A percentile compares a stretch with the other conserved stretches of the same genome.
These are phyloP conservation scores for Brevimyrus niger DNA, from an alignment of 2,113 vertebrate species.

Conservation along the genomic window DNA sequence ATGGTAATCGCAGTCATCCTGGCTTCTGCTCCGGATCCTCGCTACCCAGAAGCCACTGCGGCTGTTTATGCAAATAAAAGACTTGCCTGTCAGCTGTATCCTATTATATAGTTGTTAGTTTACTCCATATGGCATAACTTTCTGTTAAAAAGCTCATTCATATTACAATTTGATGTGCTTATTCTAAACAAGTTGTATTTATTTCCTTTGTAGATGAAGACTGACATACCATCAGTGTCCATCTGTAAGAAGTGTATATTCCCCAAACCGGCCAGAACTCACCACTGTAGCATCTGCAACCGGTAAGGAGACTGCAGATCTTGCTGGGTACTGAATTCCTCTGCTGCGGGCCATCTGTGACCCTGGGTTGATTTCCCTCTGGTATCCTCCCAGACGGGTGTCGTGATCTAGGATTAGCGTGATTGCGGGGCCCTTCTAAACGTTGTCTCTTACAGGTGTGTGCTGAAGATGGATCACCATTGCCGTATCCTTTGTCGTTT, in stretches of 20 bases:
- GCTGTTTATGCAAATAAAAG: background rate
- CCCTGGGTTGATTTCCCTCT: background rate
- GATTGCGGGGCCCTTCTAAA: background rate
- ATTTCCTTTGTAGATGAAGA: constrained; percentile 54
- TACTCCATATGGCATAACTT: background rate
- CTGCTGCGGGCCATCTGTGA: background rate
- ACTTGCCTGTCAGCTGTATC: background rate
- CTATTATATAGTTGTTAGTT: background rate
- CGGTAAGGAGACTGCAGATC: constrained; percentile 55
- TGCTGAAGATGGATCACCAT: constrained; percentile 98
- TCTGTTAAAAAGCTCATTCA: background rate
- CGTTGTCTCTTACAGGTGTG: constrained; percentile 67
- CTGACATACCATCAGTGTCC: constrained; percentile 69
- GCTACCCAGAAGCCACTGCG: background rate
- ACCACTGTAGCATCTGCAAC: constrained; percentile 98
- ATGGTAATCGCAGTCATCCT: background rate
- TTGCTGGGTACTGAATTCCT: background rate
- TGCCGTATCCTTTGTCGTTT: constrained; percentile 88
- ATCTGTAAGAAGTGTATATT: constrained; percentile 94
- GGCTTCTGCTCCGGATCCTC: background rate
- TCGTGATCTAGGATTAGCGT: background rate
- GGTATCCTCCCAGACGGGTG: background rate
- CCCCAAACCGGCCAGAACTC: constrained; percentile 86
- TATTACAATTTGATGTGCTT: background rate
- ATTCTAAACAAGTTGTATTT: background rate